Percentiles rank a stretch among this genome's conserved stretches.
These are phyloP conservation scores for Plodia interpunctella DNA, from an alignment of 1,140 invertebrate genomes.

Conservation along the genomic window DNA sequence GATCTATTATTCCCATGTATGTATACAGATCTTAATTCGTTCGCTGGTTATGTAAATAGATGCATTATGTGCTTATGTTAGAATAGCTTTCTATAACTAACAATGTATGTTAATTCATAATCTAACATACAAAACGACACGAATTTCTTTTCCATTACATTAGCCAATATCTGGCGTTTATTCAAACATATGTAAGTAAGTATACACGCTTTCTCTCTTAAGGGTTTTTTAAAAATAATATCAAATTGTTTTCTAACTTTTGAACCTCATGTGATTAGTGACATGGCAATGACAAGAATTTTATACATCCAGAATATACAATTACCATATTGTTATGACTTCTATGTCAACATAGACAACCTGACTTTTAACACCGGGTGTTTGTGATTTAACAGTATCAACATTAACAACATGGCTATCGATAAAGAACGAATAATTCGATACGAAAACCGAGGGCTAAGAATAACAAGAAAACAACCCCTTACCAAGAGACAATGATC, in stretches of 20 bases:
- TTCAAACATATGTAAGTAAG: not conserved
- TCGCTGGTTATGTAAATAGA: too few relatives aligned
- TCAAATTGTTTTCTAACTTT: not conserved
- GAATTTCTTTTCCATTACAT: too few relatives aligned
- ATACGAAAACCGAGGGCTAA: not conserved
- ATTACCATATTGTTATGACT: constrained; percentile 5
- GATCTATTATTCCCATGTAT: too few relatives aligned
- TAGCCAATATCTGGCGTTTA: too few relatives aligned
- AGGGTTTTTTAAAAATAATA: not conserved
- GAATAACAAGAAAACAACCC: not conserved
- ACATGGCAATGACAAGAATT: not conserved
- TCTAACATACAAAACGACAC: too few relatives aligned
- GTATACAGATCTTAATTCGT: too few relatives aligned
- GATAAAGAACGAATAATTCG: not conserved
- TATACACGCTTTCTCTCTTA: not conserved
- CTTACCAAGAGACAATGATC: constrained; percentile 8
- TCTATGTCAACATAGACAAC: constrained; percentile 13
- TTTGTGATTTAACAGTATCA: not conserved
- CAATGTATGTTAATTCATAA: too few relatives aligned
- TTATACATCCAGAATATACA: not conserved
- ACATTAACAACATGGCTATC: constrained; percentile 2
- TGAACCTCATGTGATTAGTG: not conserved
- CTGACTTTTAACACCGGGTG: not conserved
- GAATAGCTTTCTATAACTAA: too few relatives aligned
- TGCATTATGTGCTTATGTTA: too few relatives aligned